phyloP scores from a whole-genome alignment of 2,113 vertebrate species.

The Columba livia region DNA sequence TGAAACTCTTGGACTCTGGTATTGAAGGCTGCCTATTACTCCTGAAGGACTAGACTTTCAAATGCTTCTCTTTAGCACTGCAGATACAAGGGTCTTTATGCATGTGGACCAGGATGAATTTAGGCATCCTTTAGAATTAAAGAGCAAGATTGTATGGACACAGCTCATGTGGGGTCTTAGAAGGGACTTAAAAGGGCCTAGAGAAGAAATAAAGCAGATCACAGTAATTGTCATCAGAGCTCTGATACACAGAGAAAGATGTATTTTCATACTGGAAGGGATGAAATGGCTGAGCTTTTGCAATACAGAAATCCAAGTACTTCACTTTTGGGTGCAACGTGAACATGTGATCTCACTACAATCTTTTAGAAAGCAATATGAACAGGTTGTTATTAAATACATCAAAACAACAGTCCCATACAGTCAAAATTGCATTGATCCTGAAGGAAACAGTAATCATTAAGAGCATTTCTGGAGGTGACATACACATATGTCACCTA shows the following conservation, averaged over 20 bases:
- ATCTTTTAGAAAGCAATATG: neutral
- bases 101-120: neutral
- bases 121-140: neutral
- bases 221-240: neutral
- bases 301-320: neutral
- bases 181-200: neutral
- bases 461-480: neutral
- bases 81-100: neutral
- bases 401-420: neutral
- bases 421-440: neutral
- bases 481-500: neutral
- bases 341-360: neutral
- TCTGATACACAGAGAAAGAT: neutral
- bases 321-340: neutral
- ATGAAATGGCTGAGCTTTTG: neutral
- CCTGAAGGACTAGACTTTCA: neutral
- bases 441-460: neutral
- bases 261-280: neutral
- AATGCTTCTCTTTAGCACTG: neutral
- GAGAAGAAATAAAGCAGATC: neutral
- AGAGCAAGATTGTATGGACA: neutral
- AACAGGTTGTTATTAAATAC: neutral
- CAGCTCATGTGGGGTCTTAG: neutral
- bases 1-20: neutral
- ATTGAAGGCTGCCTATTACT: neutral